A percentile compares a stretch with the other conserved stretches of the same genome.
Conservation (phyloP, 2,113 vertebrate species). For the Isurus oxyrinchus region DNA sequence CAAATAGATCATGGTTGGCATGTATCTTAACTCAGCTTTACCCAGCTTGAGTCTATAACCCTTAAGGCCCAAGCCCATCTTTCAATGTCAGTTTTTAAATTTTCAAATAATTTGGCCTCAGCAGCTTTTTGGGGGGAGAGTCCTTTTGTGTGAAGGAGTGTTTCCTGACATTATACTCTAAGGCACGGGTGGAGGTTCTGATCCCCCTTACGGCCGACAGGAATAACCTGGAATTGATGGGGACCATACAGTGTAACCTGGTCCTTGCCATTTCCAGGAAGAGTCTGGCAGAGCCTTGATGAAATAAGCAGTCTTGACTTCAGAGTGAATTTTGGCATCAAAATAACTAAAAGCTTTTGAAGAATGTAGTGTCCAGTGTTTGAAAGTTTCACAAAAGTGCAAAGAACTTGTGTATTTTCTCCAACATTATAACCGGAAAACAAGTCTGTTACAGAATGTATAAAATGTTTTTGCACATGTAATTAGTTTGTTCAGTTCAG, state of each 20-base stretch:
- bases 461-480: constrained; percentile 11
- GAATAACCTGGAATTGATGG: neutral
- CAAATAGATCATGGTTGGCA: neutral
- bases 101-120: neutral
- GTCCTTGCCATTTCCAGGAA: neutral
- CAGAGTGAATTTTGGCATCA: neutral
- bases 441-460: neutral
- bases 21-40: neutral
- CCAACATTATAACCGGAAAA: neutral
- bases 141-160: neutral
- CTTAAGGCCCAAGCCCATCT: neutral
- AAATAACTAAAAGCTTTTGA: neutral
- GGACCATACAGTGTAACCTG: neutral
- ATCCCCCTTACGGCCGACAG: neutral
- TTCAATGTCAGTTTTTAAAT: neutral
- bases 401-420: neutral
- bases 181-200: neutral
- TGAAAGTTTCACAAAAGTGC: neutral
- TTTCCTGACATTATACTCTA: neutral
- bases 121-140: neutral
- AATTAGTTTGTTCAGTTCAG: neutral
- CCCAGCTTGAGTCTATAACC: neutral
- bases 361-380: neutral
- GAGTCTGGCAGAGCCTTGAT: neutral
- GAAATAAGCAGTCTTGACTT: neutral